Conservation (phyloP, 2,113 vertebrate species). For the Tyto alba region DNA sequence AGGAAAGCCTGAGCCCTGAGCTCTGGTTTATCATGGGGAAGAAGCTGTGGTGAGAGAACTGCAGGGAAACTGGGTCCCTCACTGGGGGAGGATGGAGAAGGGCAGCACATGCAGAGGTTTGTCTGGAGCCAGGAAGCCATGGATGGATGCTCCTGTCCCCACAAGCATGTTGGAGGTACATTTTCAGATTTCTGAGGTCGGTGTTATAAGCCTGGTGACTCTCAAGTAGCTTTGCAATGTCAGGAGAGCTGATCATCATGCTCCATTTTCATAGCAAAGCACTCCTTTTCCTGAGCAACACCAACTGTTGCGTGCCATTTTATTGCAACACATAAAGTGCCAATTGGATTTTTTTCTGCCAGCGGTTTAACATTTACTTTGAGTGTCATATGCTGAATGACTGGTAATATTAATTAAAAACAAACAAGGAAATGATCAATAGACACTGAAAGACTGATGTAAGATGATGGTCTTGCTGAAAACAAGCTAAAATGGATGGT, state of each 20-base stretch:
- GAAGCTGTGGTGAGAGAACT: not conserved
- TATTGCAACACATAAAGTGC: not conserved
- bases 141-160: not conserved
- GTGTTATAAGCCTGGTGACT: not conserved
- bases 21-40: not conserved
- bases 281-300: not conserved
- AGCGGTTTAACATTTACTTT: constrained; percentile 49
- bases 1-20: not conserved
- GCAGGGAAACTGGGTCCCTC: not conserved
- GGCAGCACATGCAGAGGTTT: not conserved
- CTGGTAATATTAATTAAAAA: constrained; percentile 50
- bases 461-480: not conserved
- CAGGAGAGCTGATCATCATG: not conserved
- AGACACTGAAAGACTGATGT: not conserved
- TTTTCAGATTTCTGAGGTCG: not conserved
- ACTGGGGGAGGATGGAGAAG: not conserved
- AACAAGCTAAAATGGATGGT: not conserved
- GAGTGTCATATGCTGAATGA: not conserved
- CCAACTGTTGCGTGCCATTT: not conserved
- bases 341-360: not conserved
- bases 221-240: not conserved
- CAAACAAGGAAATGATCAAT: constrained; percentile 17
- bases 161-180: not conserved
- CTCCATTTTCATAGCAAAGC: not conserved
- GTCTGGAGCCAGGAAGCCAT: fast-evolving